Conservation (phyloP, 2,888 invertebrate species). For the Laothoe populi region DNA sequence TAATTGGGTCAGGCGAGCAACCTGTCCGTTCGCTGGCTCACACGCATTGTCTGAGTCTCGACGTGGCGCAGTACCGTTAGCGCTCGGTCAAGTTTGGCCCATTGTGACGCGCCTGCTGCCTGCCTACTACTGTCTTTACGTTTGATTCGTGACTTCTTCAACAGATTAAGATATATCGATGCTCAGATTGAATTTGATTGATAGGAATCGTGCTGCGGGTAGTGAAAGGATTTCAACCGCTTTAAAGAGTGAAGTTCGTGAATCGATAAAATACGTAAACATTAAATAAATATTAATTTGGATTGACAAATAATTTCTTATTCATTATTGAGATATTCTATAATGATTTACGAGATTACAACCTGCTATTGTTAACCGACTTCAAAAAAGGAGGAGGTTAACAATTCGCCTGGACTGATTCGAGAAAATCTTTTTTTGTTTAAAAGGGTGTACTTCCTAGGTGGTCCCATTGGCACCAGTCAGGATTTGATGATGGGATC, state of each 20-base stretch:
- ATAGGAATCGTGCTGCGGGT: not conserved
- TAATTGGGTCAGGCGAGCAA: slow-evolving; percentile 83
- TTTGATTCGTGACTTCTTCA: slow-evolving; percentile 14
- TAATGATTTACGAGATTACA: no score
- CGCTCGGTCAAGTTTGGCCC: slow-evolving; percentile 78
- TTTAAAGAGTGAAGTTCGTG: not conserved
- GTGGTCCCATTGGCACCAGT: no score
- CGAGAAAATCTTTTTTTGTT: no score
- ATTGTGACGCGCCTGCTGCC: slow-evolving; percentile 60
- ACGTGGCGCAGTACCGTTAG: slow-evolving; percentile 71
- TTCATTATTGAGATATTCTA: not conserved
- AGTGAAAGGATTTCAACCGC: not conserved
- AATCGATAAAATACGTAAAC: not conserved
- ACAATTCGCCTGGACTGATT: no score
- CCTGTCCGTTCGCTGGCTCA: slow-evolving; percentile 65
- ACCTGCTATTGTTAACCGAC: no score
- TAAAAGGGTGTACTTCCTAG: no score
- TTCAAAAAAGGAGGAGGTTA: no score
- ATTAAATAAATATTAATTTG: not conserved
- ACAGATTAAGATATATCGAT: not conserved
- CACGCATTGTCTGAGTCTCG: slow-evolving; percentile 78
- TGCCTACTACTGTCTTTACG: slow-evolving; percentile 24
- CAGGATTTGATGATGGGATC: no score
- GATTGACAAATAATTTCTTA: not conserved
- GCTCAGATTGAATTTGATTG: slow-evolving; percentile 5